Conservation (phyloP, 2,113 vertebrate species). For the Empidonax traillii region DNA sequence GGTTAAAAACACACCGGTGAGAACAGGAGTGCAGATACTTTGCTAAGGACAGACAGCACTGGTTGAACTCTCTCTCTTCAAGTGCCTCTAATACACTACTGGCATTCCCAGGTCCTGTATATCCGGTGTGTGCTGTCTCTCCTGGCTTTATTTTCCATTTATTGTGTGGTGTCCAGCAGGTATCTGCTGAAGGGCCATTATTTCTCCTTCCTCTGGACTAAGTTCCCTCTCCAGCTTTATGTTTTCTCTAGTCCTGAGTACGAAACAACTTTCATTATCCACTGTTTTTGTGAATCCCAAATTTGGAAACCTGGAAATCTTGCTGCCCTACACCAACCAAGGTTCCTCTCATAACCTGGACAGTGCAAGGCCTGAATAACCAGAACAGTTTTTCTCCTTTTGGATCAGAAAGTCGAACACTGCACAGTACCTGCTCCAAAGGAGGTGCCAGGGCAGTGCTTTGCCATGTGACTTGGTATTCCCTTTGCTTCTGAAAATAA, state of each 20-base stretch:
- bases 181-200: background rate
- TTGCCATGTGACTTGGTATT: background rate
- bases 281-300: background rate
- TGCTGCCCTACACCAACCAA: background rate
- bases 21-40: background rate
- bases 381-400: background rate
- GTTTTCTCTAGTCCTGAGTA: background rate
- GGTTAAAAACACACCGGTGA: background rate
- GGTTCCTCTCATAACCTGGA: background rate
- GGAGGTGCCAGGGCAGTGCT: background rate
- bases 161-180: fast-evolving
- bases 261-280: background rate
- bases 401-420: background rate
- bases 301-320: background rate
- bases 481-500: slow-evolving; percentile 13
- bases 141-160: background rate
- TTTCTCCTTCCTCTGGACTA: background rate
- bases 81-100: background rate
- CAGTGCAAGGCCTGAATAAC: background rate
- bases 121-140: background rate
- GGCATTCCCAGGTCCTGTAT: background rate
- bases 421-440: background rate
- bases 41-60: background rate
- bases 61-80: background rate
- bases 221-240: background rate